Evolutionary conservation across 2,888 invertebrate species (phyloP), one percentile per base, ranked within the genome.

Genomic region (Amaurobius ferox): DNA sequence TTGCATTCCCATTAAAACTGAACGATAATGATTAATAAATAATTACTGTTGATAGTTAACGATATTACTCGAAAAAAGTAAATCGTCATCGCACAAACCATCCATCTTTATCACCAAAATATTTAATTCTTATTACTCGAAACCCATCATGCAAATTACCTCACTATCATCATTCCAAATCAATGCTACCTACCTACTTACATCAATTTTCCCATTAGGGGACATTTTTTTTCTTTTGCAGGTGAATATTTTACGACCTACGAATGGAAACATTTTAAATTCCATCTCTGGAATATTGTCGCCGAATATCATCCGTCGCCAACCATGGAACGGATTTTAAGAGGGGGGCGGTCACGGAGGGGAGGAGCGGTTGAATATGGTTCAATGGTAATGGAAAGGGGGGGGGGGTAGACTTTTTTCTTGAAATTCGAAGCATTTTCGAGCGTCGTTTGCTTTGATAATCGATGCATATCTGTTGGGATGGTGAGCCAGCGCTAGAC

Each of bases 371-470:
- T 3, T 19, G 64, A 64, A 64, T 29, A 64, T 64, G 64, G 29
- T 64, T 64, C 64, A 64, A 30, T 64, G 64, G 64, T 64, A 64
- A 64, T 64, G 29, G 55, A 55, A 64, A 19, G 30, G 64, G 64
- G 30, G 30, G n/a, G n/a, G n/a, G 30, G 9, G 6, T 35, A 64
- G 1, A 29, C 30, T 64, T 29, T 29, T 64, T 29, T 6, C 29
- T 29, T 16, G 64, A n/a, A 64, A 30, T 30, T 29, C 64, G 64
- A 30, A 3, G 55, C 23, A 23, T 55, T 55, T 55, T 55, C 23
- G 5, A 11, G 23, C 23, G 23, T 19, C 23, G 23, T 19, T 55
- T 55, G 19, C 23, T 23, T 55, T 64, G 29, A 30, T 64, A 64
- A 64, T 64, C 64, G 64, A 64, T 64, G 30, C 30, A 30, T 29